Evolutionary conservation across 1,140 invertebrate genomes (phyloP), one percentile per base, ranked within the genome.

Genomic region (Cryptotermes secundus): DNA sequence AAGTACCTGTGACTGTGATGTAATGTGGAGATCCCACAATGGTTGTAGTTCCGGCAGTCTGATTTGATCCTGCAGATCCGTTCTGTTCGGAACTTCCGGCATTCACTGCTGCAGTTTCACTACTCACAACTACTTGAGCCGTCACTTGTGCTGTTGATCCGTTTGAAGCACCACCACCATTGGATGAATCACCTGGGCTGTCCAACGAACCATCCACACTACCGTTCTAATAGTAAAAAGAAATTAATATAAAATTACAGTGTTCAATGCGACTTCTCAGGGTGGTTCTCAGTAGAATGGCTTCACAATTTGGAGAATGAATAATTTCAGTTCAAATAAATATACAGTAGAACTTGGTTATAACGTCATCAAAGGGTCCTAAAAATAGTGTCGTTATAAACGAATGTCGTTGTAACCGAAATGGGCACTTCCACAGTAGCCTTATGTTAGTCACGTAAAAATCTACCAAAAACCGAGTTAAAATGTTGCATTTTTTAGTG

Each of bases 1-100:
- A 49, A 22, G 65, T 88, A 91, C 91, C 91, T 88, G 91, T 91
- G 82, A 92, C 91, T 83, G 91, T 92, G 81, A 92, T 92, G 83
- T 91, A 91, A 84, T 92, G 91, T 24, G 91, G 90, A 31, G 91
- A 91, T 82, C 89, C 90, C 7, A 87, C 87, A 36, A 87, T 87
- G 34, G 86, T 83, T 26, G 84, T 42, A 26, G 84, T 38, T 38
- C 82, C 80, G 22, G 82, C 80, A 16, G 79, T 49, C 80, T 45
- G 36, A 83, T 22, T 83, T 84, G 82, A 65, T 79, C 81, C 83
- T 72, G 26, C n/a, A n/a, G 59, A 72, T 22, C 49, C 83, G 83
- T 81, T 38, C 59, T 83, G 82, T 38, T 72, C 84, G 36, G 85
- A 84, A 79, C 80, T 49, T 80, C 79, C 86, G 53, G 84, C 81